These are phyloP conservation scores for Zhengitettix transpicula DNA, from an alignment of 2,888 invertebrate species.

Conservation along the genomic window DNA sequence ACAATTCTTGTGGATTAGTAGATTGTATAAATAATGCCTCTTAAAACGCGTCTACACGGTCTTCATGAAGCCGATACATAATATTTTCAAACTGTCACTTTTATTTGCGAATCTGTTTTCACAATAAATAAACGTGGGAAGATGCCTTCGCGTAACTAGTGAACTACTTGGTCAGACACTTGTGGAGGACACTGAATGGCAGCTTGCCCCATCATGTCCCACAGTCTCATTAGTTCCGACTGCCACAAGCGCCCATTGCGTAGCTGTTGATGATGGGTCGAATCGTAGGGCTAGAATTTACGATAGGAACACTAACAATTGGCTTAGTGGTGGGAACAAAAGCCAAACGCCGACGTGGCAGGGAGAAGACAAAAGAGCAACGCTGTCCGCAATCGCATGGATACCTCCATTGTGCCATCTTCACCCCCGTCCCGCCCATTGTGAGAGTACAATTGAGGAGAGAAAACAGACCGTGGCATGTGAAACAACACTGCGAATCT, in stretches of 20 bases:
- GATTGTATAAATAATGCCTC: too few relatives aligned
- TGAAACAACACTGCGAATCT: constrained; percentile 5
- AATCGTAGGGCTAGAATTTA: constrained; percentile 3
- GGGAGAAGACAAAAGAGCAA: constrained; percentile 5
- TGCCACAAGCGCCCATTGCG: not conserved
- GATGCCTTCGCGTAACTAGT: too few relatives aligned
- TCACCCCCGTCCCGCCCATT: constrained; percentile 4
- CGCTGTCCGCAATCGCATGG: constrained; percentile 2
- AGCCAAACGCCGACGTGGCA: constrained; percentile 5
- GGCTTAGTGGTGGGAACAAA: constrained; percentile 5
- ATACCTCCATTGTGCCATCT: constrained; percentile 5
- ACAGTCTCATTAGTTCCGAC: too few relatives aligned
- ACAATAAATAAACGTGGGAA: too few relatives aligned
- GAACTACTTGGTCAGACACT: too few relatives aligned
- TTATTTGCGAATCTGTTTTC: too few relatives aligned
- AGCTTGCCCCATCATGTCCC: too few relatives aligned
- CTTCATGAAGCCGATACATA: too few relatives aligned
- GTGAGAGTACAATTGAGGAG: not conserved
- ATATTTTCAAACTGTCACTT: too few relatives aligned
- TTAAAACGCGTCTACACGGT: too few relatives aligned
- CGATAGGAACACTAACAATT: constrained; percentile 11
- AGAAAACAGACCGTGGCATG: not conserved
- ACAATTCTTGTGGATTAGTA: too few relatives aligned
- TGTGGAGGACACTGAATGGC: too few relatives aligned
- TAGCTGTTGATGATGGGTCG: not conserved